Base-by-base conservation (phyloP, 2,888 invertebrate genomes). In the Operophtera brumata region DNA sequence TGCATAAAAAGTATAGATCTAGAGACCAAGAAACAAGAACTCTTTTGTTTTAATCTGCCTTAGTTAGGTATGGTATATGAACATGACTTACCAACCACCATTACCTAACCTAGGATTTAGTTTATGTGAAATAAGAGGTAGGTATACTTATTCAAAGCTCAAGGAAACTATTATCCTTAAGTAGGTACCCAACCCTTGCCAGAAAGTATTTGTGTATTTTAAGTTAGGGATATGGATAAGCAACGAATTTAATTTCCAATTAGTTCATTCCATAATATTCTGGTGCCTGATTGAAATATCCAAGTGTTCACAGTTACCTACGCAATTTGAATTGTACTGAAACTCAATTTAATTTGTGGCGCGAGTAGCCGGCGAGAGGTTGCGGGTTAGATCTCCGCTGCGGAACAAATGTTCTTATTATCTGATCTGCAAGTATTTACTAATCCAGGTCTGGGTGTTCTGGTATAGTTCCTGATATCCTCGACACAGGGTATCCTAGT, bases 161-260 rank as follows among this genome's bases (percentile, higher is more conserved):
- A 34, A 34, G 34, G 5, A 34, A n/a, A 34, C 34, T 30, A 30
- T 11, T 34, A 34, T 34, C 34, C 34, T 34, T 34, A 34, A 5
- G 11, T 34, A 34, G 4, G 30, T 30, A 30, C 30, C 30, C 8
- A 30, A 20, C 20, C 20, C 20, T 30, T 30, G 7, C 30, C 30
- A 30, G 9, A 30, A 20, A 30, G 30, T 30, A 30, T 30, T 30
- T 34, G 34, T 34, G 34, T 34, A 11, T 34, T 34, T 11, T 26
- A 25, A 45, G 11, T 45, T 35, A 35, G n/a, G 12, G 7, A 35
- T 34, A 34, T 13, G 9, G 25, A 35, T 34, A 35, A 35, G 35
- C 45, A 45, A 44, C 43, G 43, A 44, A 34, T 44, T 44, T 44
- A 34, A 44, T 44, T 44, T 20, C 13, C 11, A 32, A 11, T n/a